Evolutionary conservation across 1,140 invertebrate genomes (phyloP).

Genomic region (Stenopsyche tienmushanensis): DNA sequence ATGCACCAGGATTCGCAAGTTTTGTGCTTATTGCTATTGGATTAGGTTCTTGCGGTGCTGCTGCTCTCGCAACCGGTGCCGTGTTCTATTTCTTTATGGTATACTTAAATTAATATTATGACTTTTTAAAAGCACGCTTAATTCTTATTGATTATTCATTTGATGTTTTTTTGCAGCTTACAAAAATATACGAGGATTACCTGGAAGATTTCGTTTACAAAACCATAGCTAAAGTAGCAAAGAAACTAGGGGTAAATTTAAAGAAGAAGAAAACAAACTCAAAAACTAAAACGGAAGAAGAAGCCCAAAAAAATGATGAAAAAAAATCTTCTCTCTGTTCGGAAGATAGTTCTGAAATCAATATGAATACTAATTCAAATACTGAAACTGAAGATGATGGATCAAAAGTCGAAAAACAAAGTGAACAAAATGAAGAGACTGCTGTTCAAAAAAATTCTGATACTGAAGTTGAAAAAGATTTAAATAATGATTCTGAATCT

Average conservation of each 20-base stretch:
- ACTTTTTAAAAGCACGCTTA: slow-evolving; percentile 19
- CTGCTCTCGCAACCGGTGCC: slow-evolving; percentile 53
- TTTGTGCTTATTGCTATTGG: slow-evolving; percentile 46
- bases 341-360: slow-evolving; percentile 8
- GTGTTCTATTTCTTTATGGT: slow-evolving; percentile 62
- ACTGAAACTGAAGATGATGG: slow-evolving; percentile 54
- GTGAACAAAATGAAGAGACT: slow-evolving; percentile 26
- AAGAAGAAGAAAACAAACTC: slow-evolving; percentile 28
- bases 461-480: neutral
- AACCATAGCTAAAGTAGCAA: slow-evolving; percentile 54
- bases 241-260: slow-evolving; percentile 42
- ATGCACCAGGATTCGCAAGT: slow-evolving; percentile 48
- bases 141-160: slow-evolving; percentile 11
- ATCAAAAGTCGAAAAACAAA: slow-evolving; percentile 43
- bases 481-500: slow-evolving; percentile 42
- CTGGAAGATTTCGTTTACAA: slow-evolving; percentile 65
- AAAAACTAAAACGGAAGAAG: slow-evolving; percentile 21
- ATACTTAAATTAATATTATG: slow-evolving; percentile 35
- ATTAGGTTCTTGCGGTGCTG: slow-evolving; percentile 48
- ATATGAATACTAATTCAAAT: slow-evolving; percentile 38
- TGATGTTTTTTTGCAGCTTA: slow-evolving; percentile 57
- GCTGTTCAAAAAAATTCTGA: too few relatives aligned
- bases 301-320: slow-evolving; percentile 5
- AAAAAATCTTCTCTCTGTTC: neutral
- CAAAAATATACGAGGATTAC: slow-evolving; percentile 73